These are phyloP conservation scores for Thamnophis elegans DNA, from an alignment of 2,797 vertebrate species.

Conservation along the genomic window DNA sequence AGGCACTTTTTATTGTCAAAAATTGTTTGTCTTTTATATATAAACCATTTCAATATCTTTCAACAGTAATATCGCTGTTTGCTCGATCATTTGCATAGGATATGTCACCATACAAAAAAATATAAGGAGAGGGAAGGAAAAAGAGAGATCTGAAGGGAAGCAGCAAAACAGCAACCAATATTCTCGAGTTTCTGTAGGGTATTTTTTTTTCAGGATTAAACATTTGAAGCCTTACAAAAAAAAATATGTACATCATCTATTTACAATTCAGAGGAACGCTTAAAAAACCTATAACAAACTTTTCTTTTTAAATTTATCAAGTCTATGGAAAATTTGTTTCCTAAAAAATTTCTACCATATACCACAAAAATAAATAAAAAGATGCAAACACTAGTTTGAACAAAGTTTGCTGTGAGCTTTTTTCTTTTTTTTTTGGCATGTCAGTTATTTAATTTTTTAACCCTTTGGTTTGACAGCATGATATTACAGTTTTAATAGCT, in stretches of 20 bases:
- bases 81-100: conserved; percentile 79
- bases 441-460: conserved; percentile 60
- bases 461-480: conserved; percentile 76
- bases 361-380: conserved; percentile 82
- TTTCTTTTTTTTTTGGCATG: conserved; percentile 69
- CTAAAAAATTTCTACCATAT: conserved; percentile 75
- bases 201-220: conserved; percentile 79
- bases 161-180: conserved; percentile 83
- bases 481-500: conserved; percentile 50
- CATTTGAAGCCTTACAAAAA: conserved; percentile 84
- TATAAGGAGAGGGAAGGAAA: conserved; percentile 74
- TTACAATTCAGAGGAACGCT: conserved; percentile 84
- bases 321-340: conserved; percentile 75
- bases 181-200: conserved; percentile 69
- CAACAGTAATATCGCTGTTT: conserved; percentile 79
- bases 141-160: conserved; percentile 61
- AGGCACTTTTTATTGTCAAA: conserved; percentile 84
- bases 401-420: conserved; percentile 74
- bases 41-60: conserved; percentile 79
- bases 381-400: conserved; percentile 76
- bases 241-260: conserved; percentile 84
- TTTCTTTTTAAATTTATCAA: conserved; percentile 79
- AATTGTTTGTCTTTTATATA: conserved; percentile 75
- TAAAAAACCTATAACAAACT: conserved; percentile 72
- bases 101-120: conserved; percentile 83